Evolutionary conservation across 2,888 invertebrate genomes (phyloP), one percentile per base, ranked within the genome.

Genomic region (Cosmopolites sordidus): DNA sequence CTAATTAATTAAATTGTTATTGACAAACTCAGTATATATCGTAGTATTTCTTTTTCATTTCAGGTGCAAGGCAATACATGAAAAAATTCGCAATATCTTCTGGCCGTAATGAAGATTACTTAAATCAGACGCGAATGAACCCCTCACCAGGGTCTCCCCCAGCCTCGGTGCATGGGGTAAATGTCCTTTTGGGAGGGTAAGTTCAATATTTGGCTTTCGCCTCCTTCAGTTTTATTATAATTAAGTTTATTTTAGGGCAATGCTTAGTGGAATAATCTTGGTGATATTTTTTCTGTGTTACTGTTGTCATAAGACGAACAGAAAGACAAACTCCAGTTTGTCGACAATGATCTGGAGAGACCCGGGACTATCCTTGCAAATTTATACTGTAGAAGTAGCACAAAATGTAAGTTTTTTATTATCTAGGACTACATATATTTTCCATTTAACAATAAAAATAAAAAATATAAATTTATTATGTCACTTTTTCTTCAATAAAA

Each of bases 141-240:
- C 62, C 74, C 39, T 62, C 74, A 33, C 70, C 77, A 43, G 66
- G 66, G 60, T 62, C 71, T 53, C 67, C 61, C 73, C 66, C 66
- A 66, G 65, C 65, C 53, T 76, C 78, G 64, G 72, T 79, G 58
- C 78, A 83, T 68, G 83, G 82, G 63, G 82, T 83, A 67, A 89
- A 89, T 74, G 79, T 89, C 62, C 79, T 89, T 64, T 82, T 89
- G 63, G 86, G 88, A 75, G 88, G 89, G 89, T 89, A 73, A 79
- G 84, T 77, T 29, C 17, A 40, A 33, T 9, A 8, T 22, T 3
- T 8, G 22, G 3, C 3, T 22, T 22, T 22, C 8, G 22, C 8
- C 3, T 3, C 8, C n/a, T 12, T 33, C 12, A 33, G 33, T 33
- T 33, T 33, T n/a, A n/a, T 4, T 33, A 9, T 22, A 4, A 6